These are phyloP conservation scores for Oryzias sinensis DNA, from an alignment of 2,797 vertebrate species.

Conservation along the genomic window DNA sequence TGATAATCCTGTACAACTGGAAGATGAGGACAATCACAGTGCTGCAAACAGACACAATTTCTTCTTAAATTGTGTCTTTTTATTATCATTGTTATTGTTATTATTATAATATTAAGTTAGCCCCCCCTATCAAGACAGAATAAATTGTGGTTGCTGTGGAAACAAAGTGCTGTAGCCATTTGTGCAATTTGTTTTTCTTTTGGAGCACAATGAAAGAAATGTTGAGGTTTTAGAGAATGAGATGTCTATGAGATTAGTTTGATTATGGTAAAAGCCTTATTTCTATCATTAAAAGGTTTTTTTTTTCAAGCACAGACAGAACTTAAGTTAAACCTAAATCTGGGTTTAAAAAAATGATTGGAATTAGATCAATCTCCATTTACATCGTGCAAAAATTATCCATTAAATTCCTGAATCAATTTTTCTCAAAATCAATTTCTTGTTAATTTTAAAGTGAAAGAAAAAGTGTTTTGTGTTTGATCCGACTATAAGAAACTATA, in stretches of 20 bases:
- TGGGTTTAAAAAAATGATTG: too few relatives aligned
- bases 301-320: too few relatives aligned
- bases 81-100: neutral
- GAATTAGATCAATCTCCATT: too few relatives aligned
- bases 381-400: too few relatives aligned
- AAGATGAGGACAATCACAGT: slow-evolving; percentile 23
- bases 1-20: slow-evolving; percentile 35
- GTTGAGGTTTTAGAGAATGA: slow-evolving; percentile 5
- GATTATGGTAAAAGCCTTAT: too few relatives aligned
- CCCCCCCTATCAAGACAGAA: neutral
- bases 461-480: too few relatives aligned
- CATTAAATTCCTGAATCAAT: too few relatives aligned
- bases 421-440: too few relatives aligned
- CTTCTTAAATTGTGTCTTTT: neutral
- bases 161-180: slow-evolving; percentile 32
- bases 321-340: too few relatives aligned
- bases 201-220: slow-evolving; percentile 19
- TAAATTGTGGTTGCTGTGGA: slow-evolving; percentile 32
- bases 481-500: too few relatives aligned
- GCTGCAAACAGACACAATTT: slow-evolving; percentile 3
- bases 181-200: slow-evolving; percentile 6
- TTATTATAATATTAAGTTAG: slow-evolving; percentile 22
- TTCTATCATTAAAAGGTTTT: too few relatives aligned
- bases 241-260: neutral
- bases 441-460: too few relatives aligned